phyloP scores from a whole-genome alignment of 2,113 vertebrate genomes.

The Steatornis caripensis region DNA sequence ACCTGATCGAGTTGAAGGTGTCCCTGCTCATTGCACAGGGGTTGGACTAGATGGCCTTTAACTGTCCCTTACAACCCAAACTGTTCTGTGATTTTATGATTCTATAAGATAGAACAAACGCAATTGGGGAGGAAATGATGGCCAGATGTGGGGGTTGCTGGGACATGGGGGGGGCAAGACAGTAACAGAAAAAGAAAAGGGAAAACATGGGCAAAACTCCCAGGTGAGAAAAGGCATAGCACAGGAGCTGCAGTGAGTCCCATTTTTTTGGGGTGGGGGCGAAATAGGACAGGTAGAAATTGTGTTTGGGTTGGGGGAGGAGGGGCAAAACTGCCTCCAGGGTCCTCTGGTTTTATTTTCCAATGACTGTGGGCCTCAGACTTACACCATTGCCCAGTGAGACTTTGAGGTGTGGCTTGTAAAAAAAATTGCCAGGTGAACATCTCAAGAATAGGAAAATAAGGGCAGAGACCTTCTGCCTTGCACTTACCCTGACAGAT shows the following conservation, averaged over 20 bases:
- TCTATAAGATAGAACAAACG: background rate
- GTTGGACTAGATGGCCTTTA: background rate
- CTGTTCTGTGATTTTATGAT: background rate
- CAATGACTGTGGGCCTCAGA: background rate
- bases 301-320: background rate
- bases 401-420: background rate
- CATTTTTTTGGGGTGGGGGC: accelerated
- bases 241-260: background rate
- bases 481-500: background rate
- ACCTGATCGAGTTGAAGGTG: background rate
- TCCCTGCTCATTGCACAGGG: background rate
- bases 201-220: background rate
- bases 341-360: background rate
- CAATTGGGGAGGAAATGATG: background rate
- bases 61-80: background rate
- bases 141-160: background rate
- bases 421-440: background rate
- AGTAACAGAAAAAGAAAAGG: background rate
- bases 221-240: background rate
- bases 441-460: background rate
- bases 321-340: background rate
- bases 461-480: background rate
- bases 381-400: background rate
- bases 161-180: background rate
- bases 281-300: background rate